Conservation (phyloP, 1,140 invertebrate species). For the Mamestra configurata region DNA sequence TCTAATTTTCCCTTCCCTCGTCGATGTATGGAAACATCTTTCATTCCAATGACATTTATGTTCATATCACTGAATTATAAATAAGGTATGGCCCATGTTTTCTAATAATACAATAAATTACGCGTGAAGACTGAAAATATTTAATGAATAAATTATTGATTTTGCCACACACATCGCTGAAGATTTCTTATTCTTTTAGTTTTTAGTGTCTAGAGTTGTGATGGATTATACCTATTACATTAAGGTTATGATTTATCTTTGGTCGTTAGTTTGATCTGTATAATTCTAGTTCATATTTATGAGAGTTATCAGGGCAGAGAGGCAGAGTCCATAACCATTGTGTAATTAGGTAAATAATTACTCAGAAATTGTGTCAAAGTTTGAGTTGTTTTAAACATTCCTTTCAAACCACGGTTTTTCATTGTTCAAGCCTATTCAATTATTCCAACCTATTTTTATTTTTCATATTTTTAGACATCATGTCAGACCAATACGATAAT, state of each 20-base stretch:
- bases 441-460: no score
- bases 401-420: no score
- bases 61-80: constrained; percentile 31
- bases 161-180: background rate
- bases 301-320: no score
- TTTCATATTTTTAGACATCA: no score
- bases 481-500: background rate
- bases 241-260: background rate
- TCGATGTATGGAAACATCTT: constrained; percentile 31
- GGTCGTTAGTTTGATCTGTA: background rate
- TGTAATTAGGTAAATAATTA: no score
- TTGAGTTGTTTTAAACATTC: no score
- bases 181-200: background rate
- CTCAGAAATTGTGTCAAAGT: no score
- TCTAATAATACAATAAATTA: constrained; percentile 27
- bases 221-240: background rate
- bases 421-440: no score
- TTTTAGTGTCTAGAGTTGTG: background rate
- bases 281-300: no score
- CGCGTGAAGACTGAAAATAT: constrained; percentile 6
- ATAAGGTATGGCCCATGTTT: background rate
- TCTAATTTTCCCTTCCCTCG: constrained; percentile 1
- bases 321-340: no score
- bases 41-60: constrained; percentile 39
- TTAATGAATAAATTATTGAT: constrained; percentile 38